Conservation (phyloP, 2,888 invertebrate species). For the Agrotis segetum region DNA sequence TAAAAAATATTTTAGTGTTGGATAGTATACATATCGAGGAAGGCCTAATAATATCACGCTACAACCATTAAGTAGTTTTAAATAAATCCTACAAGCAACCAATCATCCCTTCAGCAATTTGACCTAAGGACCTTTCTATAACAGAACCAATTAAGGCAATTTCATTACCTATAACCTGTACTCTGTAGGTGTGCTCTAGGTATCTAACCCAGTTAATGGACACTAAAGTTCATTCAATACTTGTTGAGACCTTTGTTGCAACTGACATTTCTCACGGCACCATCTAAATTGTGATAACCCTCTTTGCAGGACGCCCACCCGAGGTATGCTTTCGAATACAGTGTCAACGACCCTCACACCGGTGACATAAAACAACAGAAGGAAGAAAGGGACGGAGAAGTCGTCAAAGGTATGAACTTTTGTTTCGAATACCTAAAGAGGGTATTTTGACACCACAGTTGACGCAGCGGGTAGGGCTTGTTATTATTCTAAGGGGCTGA, state of each 20-base stretch:
- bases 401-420: conserved; percentile 91
- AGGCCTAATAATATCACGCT: too few relatives aligned
- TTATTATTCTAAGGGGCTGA: too few relatives aligned
- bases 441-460: too few relatives aligned
- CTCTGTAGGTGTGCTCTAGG: conserved; percentile 12
- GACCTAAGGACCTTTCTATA: background rate
- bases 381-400: conserved; percentile 94
- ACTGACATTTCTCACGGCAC: conserved; percentile 77
- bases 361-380: conserved; percentile 94
- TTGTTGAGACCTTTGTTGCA: conserved; percentile 68
- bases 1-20: too few relatives aligned
- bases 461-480: too few relatives aligned
- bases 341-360: conserved; percentile 94
- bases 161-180: conserved; percentile 22
- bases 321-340: conserved; percentile 94
- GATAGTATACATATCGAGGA: too few relatives aligned
- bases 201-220: conserved; percentile 50
- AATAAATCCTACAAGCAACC: too few relatives aligned
- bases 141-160: conserved; percentile 20
- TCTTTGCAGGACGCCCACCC: conserved; percentile 92
- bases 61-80: too few relatives aligned
- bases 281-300: conserved; percentile 65
- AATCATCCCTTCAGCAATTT: background rate
- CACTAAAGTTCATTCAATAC: conserved; percentile 63
- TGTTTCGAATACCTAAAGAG: conserved; percentile 13